Evolutionary conservation across 2,113 vertebrate genomes (phyloP), one percentile per base, ranked within the genome.

Genomic region (Protobothrops mucrosquamatus): DNA sequence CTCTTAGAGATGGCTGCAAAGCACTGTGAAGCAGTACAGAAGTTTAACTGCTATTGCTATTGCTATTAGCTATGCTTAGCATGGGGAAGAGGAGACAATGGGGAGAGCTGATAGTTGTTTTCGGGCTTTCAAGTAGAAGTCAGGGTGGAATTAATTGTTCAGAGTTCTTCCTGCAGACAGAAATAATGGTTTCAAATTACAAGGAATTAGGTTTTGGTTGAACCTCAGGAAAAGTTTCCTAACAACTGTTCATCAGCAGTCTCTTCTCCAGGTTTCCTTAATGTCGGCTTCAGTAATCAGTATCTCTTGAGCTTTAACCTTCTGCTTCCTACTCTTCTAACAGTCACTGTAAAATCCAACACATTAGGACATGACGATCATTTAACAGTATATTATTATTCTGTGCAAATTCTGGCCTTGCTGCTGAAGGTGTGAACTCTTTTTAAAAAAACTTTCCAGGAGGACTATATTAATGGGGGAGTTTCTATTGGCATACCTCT

Each of bases 401-500:
- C 57, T 3, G 39, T 48, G 69, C 93, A 92, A 48, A 22, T 1
- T 89, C 93, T 85, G 91, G 89, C 87, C 51, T n/a, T 15, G 34
- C 54, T 94, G 34, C 74, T 81, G 74, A 81, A 81, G 34, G 3
- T 22, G 34, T 43, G 74, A 81, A 81, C 61, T 26, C 59, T 61
- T 64, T 59, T 34, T 81, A 43, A 2, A 39, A 43, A 2, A 39
- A 81, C 1, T 88, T 95, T 96, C 57, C 90, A 81, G 92, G 90
- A 91, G 0, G 0, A 22, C 86, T 94, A 89, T 90, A 88, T 95
- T 92, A 95, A 94, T 85, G 81, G 91, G 91, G 93, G 95, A 93
- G 94, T 96, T 95, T 90, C 94, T 94, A 93, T 90, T 91, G 56
- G 18, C 94, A 94, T 94, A 91, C 15, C 94, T 96, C 93, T 95